Evolutionary conservation across 2,113 vertebrate genomes (phyloP), one percentile per base, ranked within the genome.

Genomic region (Haemorhous mexicanus): DNA sequence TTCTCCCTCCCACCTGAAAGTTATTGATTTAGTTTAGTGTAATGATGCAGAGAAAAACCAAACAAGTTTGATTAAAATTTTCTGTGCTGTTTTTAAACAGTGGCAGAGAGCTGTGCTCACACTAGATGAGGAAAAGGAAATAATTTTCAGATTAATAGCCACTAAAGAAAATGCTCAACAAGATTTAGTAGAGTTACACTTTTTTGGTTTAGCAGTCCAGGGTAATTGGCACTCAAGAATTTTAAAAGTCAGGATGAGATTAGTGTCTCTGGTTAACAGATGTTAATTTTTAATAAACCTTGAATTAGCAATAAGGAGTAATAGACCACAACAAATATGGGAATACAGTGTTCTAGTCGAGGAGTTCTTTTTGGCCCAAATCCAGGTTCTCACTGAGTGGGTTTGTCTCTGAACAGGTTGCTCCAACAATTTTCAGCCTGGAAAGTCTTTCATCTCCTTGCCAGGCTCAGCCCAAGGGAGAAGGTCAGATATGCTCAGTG

Each of bases 21-120:
- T 61, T 90, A 96, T 78, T 89, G 86, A 94, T 95, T 92, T 97
- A 95, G 92, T 92, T 91, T 95, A 69, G 84, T 50, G 76, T 90
- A 94, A 92, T 82, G 88, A 84, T 87, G 83, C 73, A 87, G 56
- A 88, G 84, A 77, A 86, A 95, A 96, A 41, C 2, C 61, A 83
- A 91, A 78, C 41, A 73, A 86, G 69, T 93, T 93, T 92, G 86
- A 94, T 84, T 92, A 93, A 87, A 72, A 92, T 82, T 92, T 95
- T 79, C 61, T 73, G 66, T 79, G n/a, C 66, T 89, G 21, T 68
- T 94, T 92, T 84, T 89, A 44, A 89, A 73, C 53, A 73, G 76
- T 8, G 1, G 26, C 53, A 75, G 61, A 41, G 76, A 84, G 16
- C 44, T 63, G 23, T 19, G 14, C 41, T 89, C 37, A 9, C 17